Base-by-base conservation (phyloP, 2,797 vertebrate genomes). In the Sciaenops ocellatus region DNA sequence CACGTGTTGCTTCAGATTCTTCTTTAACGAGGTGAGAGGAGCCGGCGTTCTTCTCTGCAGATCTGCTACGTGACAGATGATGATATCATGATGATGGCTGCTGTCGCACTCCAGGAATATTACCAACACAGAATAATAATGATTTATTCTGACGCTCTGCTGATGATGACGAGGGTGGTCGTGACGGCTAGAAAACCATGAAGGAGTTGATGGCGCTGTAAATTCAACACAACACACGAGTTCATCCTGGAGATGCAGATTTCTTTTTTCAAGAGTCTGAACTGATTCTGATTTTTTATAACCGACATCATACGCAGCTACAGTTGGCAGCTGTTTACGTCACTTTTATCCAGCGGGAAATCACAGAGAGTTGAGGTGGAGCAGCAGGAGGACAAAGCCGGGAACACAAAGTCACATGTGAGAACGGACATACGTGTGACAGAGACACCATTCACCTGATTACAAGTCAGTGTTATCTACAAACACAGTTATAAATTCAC, bases 21-120 rank as follows among this genome's bases (percentile, higher is more conserved):
- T 60, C 50, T 51, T 59, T 51, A 83, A 80, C 73, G 77, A 80
- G 79, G 47, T 73, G 79, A 79, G 56, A 73, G 60, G 26, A 73
- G 46, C 4, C 3, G 0, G 4, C 5, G n/a, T 28, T 60, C 5
- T 28, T 60, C 5, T 46, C 17, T 60, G 70, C 57, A 85, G 5
- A 73, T 63, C 28, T 64, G 61, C 80, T 0, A 22, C 34, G 28
- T 24, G 69, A 79, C 61, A 48, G 34, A 57, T 47, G 46, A 74
- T 57, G 72, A 82, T 56, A 13, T 47, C 16, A 17, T 62, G n/a
- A 71, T 79, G 73, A 73, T 79, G 72, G 80, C 63, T 68, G 50
- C 30, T 57, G 57, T 70, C 70, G 22, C 26, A 44, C 64, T 63
- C 28, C 26, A 64, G 44, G 50, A 64, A 62, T 62, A 60, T 75